Base-by-base conservation (phyloP, 2,797 vertebrate species). In the Myotis pilosus region DNA sequence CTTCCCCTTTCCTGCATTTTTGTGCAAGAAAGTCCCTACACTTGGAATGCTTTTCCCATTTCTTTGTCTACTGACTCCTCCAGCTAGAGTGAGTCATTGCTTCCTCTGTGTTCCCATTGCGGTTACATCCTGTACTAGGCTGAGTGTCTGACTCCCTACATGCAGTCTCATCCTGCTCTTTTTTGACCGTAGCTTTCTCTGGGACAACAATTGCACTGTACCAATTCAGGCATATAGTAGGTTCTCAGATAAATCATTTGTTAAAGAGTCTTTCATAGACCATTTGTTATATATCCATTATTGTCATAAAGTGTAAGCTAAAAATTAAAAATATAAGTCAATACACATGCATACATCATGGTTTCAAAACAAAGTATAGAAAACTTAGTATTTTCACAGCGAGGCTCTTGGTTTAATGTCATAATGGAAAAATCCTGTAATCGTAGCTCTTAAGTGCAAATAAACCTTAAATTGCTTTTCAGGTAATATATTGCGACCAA, bases 401-500 rank as follows among this genome's bases (percentile, higher is more conserved):
- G 16, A 53, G 60, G 64, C 9, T 83, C 47, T 94, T 91, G n/a
- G 33, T 64, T 88, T 87, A 62, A 47, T 84, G 30, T 66, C 30
- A 5, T 62, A 53, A 66, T 78, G 86, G 57, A 23, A 47, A 75
- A 79, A 57, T 82, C 6, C 8, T 75, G 30, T 4, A 64, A 16
- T 51, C 47, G 36, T 22, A 93, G 12, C 22, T 88, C 76, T 95
- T 94, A 89, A 95, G 71, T 87, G 91, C 95, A 93, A 91, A 82
- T 85, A 86, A 89, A 84, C 4, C n/a, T 68, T 6, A 2, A n/a
- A 75, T 92, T 95, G 87, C 68, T 97, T 93, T 93, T 71, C 95
- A 99, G 99, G 99, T 99, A 95, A 99, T 99, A 87, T 99, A 99
- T 95, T 99, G 99, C n/a, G 98, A 98, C 94, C 99, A 99, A 79